Evolutionary conservation across 1,140 invertebrate species (phyloP).

Genomic region (Drosophila lowei): DNA sequence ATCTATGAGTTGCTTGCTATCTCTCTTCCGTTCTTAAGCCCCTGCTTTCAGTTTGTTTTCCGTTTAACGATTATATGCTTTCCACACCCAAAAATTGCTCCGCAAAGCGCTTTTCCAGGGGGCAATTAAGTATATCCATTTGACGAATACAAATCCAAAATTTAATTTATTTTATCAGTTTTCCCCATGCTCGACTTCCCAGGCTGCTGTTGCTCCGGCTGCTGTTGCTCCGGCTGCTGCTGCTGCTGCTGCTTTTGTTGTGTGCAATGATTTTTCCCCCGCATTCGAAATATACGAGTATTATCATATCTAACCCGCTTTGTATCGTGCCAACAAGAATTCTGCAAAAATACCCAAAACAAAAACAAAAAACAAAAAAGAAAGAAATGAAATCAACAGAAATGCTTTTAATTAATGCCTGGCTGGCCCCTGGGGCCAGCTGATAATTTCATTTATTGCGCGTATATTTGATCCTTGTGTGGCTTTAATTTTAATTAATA

Average conservation of each 20-base stretch:
- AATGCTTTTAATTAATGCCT: slow-evolving; percentile 71
- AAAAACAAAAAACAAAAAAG: slow-evolving; percentile 27
- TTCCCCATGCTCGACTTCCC: slow-evolving; percentile 52
- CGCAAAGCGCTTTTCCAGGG: slow-evolving; percentile 24
- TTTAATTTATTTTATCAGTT: slow-evolving; percentile 50
- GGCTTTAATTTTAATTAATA: slow-evolving; percentile 40
- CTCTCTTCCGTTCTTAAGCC: slow-evolving; percentile 25
- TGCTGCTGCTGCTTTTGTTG: slow-evolving; percentile 53
- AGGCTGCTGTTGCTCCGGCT: slow-evolving; percentile 23
- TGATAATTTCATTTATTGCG: slow-evolving; percentile 60
- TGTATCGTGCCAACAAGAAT: slow-evolving; percentile 30
- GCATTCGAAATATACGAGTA: slow-evolving; percentile 18
- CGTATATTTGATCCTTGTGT: slow-evolving; percentile 42
- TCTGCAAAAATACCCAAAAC: slow-evolving; percentile 4
- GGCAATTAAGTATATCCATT: slow-evolving; percentile 38
- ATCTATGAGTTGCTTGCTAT: slow-evolving; percentile 75
- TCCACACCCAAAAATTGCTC: slow-evolving; percentile 29
- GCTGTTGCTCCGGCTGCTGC: slow-evolving; percentile 12
- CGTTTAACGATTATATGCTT: slow-evolving; percentile 35
- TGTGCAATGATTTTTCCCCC: slow-evolving; percentile 71
- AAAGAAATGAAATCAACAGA: slow-evolving; percentile 38
- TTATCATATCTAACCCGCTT: slow-evolving; percentile 35
- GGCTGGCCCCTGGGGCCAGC: slow-evolving; percentile 31
- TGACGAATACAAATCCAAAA: slow-evolving; percentile 26
- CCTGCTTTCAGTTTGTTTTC: slow-evolving; percentile 20